Conservation (phyloP, 2,113 vertebrate species). For the Oreochromis aureus region DNA sequence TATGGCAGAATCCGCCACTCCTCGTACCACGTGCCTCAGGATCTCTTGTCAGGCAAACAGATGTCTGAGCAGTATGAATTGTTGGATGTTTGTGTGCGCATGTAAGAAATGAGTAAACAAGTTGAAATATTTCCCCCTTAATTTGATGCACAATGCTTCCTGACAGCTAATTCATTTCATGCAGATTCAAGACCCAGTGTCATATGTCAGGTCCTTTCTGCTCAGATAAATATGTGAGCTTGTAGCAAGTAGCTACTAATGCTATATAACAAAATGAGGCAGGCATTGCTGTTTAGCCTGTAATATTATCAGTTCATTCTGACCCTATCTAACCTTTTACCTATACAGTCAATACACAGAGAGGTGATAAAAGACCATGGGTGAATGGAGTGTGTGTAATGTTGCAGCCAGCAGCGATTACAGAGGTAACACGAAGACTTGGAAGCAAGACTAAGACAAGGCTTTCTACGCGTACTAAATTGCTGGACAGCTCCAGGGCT, state of each 20-base stretch:
- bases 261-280: neutral
- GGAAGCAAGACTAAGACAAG: constrained; percentile 61
- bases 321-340: constrained; percentile 49
- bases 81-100: constrained; percentile 45
- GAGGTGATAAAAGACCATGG: constrained; percentile 44
- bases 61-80: constrained; percentile 46
- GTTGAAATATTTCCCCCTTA: constrained; percentile 61
- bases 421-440: constrained; percentile 68
- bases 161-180: constrained; percentile 63
- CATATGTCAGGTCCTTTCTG: constrained; percentile 45
- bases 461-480: constrained; percentile 62
- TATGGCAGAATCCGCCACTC: constrained; percentile 52
- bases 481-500: constrained; percentile 71
- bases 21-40: constrained; percentile 26
- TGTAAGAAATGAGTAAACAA: constrained; percentile 58
- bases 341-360: constrained; percentile 36
- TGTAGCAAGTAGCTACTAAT: constrained; percentile 11
- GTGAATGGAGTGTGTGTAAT: constrained; percentile 61
- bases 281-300: constrained; percentile 18
- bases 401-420: constrained; percentile 63
- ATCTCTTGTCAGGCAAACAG: constrained; percentile 62
- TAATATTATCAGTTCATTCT: constrained; percentile 37
- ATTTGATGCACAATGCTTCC: constrained; percentile 74
- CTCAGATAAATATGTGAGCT: constrained; percentile 20
- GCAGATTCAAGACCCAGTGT: constrained; percentile 31